Base-by-base conservation (phyloP, 2,113 vertebrate genomes). In the Dicrurus megarhynchus region DNA sequence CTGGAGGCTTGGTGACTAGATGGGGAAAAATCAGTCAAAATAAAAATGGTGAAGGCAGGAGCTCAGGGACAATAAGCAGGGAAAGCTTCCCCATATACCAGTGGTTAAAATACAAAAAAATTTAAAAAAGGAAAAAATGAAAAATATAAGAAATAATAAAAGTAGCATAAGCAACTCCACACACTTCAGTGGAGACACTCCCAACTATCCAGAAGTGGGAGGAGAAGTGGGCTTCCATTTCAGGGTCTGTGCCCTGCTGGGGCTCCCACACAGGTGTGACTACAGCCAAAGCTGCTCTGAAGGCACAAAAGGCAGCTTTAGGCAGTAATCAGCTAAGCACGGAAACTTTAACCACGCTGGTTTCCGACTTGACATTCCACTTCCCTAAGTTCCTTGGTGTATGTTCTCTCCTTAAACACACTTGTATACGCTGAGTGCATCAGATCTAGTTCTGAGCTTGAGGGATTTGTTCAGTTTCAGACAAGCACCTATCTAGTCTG, bases 341-440 rank as follows among this genome's bases (percentile, higher is more conserved):
- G 4, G 89, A 93, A 92, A 96, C 73, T 78, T 92, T 35, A 96
- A 96, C 95, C 97, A 97, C 93, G 95, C 96, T 97, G 97, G 97
- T 77, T 97, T 97, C 96, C 91, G 3, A 92, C 79, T 82, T 92
- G 73, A 90, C 88, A 94, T 70, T 70, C 80, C 78, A 56, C 37
- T 81, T 90, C 46, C 73, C 39, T 8, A 59, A 85, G 64, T 27
- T 69, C 56, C 83, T 68, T 50, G 52, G 44, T 74, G 9, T 26
- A 11, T 42, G 57, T 11, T 87, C 85, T 56, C 71, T 67, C 60
- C 44, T 63, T 59, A 60, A 63, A 65, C 26, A 49, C 9, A 39
- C 18, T 12, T 70, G 12, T 3, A 27, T 19, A 33, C 4, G 6
- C 46, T 57, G 47, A 76, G 69, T 19, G 41, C 13, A 37, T 73